phyloP scores from a whole-genome alignment of 2,888 invertebrate genomes.

The Synanthedon myopaeformis region DNA sequence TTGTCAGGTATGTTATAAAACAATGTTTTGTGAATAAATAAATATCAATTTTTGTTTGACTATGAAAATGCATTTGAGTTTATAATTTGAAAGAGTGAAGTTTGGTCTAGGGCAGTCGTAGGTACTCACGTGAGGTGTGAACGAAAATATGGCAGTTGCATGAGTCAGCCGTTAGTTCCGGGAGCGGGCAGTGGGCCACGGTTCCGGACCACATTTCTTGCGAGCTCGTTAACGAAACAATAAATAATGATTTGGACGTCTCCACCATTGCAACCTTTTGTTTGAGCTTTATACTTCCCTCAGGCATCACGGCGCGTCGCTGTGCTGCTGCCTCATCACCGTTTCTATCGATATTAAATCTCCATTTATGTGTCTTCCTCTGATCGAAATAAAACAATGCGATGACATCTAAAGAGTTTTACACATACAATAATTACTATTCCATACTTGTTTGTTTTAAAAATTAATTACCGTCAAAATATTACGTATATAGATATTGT shows the following conservation, averaged over 20 bases:
- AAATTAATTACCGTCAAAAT: too few relatives aligned
- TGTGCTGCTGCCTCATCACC: slow-evolving; percentile 19
- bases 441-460: too few relatives aligned
- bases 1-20: too few relatives aligned
- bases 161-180: slow-evolving; percentile 27
- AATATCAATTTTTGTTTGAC: too few relatives aligned
- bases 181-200: slow-evolving; percentile 20
- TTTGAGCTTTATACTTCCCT: slow-evolving; percentile 47
- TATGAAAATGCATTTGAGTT: too few relatives aligned
- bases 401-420: too few relatives aligned
- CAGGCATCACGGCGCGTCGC: slow-evolving; percentile 29
- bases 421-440: too few relatives aligned
- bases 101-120: slow-evolving; percentile 5
- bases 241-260: slow-evolving; percentile 61
- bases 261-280: slow-evolving; percentile 43
- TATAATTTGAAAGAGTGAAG: slow-evolving; percentile 11
- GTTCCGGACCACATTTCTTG: slow-evolving; percentile 29
- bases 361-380: too few relatives aligned
- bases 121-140: slow-evolving; percentile 9
- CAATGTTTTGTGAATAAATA: background rate
- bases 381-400: too few relatives aligned
- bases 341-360: too few relatives aligned
- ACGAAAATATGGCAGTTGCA: slow-evolving; percentile 23
- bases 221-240: slow-evolving; percentile 62
- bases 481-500: too few relatives aligned